Conservation (phyloP, 2,888 invertebrate species). For the Alsophila aescularia region DNA sequence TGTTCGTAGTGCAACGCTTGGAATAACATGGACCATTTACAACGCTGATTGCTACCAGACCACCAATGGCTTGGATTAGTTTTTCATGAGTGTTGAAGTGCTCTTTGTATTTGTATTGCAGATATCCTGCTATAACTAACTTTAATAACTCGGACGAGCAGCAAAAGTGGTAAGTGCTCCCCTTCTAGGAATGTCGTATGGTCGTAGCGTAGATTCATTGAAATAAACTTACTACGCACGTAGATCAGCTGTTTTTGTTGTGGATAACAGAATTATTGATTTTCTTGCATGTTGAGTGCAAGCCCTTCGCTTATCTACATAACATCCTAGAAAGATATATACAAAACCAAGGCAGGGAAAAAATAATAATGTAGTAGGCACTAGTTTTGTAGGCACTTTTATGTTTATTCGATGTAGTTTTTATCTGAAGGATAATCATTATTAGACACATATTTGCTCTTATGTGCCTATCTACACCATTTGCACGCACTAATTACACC, state of each 20-base stretch:
- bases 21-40: slow-evolving; percentile 43
- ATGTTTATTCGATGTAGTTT: too few species aligned
- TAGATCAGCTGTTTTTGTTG: slow-evolving; percentile 55
- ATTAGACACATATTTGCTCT: too few species aligned
- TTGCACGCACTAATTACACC: too few species aligned
- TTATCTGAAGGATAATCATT: too few species aligned
- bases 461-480: too few species aligned
- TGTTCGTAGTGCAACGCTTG: slow-evolving; percentile 69
- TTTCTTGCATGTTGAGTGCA: slow-evolving; percentile 56
- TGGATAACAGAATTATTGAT: slow-evolving; percentile 61
- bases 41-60: slow-evolving; percentile 48
- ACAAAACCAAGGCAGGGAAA: too few species aligned
- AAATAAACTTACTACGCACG: too few species aligned
- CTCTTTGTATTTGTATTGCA: slow-evolving; percentile 71
- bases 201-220: too few species aligned
- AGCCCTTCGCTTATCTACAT: slow-evolving; percentile 35
- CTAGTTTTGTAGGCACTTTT: too few species aligned
- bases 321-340: too few species aligned
- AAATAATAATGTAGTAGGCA: too few species aligned
- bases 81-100: slow-evolving; percentile 51
- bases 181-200: slow-evolving; percentile 41
- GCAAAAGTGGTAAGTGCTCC: slow-evolving; percentile 73
- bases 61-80: slow-evolving; percentile 46
- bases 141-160: slow-evolving; percentile 73
- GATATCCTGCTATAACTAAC: slow-evolving; percentile 80